These are phyloP conservation scores for Nerophis ophidion DNA, from an alignment of 2,113 vertebrate species.

Conservation along the genomic window DNA sequence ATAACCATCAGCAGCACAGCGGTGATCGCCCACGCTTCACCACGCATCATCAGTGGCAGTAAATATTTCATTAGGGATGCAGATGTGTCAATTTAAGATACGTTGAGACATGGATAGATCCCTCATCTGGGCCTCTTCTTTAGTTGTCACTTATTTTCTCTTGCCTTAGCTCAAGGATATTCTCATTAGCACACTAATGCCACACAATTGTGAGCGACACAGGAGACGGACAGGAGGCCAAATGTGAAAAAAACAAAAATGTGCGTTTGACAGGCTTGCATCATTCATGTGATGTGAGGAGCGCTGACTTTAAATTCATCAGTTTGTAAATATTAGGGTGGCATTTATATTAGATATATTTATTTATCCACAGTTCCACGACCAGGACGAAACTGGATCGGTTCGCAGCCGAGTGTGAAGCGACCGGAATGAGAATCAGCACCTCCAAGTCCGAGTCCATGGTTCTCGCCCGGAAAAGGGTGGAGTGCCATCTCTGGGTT, in stretches of 20 bases:
- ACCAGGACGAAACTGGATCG: no score
- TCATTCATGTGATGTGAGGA: slow-evolving; percentile 7
- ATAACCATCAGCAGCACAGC: slow-evolving; percentile 55
- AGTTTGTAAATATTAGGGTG: neutral
- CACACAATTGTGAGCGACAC: slow-evolving; percentile 58
- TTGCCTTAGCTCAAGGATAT: slow-evolving; percentile 63
- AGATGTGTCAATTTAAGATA: slow-evolving; percentile 75
- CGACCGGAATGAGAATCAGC: no score
- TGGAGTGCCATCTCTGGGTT: no score
- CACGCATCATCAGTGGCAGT: slow-evolving; percentile 54
- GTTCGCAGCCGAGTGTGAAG: no score
- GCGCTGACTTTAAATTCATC: neutral
- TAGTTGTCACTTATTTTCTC: slow-evolving; percentile 57
- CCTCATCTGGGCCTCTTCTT: slow-evolving; percentile 45
- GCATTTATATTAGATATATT: no score
- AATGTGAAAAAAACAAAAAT: slow-evolving; percentile 43
- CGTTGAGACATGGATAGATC: slow-evolving; percentile 50
- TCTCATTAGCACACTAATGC: slow-evolving; percentile 72
- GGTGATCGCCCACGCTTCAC: slow-evolving; percentile 44
- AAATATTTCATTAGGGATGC: slow-evolving; percentile 73
- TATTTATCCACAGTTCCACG: no score
- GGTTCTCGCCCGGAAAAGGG: no score
- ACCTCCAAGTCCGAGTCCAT: no score
- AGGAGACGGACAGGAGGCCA: slow-evolving; percentile 37
- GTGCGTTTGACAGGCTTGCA: slow-evolving; percentile 30